A percentile compares a stretch with the other conserved stretches of the same genome.
phyloP scores from a whole-genome alignment of 2,113 vertebrate genomes.

The Leucopternis melanops region DNA sequence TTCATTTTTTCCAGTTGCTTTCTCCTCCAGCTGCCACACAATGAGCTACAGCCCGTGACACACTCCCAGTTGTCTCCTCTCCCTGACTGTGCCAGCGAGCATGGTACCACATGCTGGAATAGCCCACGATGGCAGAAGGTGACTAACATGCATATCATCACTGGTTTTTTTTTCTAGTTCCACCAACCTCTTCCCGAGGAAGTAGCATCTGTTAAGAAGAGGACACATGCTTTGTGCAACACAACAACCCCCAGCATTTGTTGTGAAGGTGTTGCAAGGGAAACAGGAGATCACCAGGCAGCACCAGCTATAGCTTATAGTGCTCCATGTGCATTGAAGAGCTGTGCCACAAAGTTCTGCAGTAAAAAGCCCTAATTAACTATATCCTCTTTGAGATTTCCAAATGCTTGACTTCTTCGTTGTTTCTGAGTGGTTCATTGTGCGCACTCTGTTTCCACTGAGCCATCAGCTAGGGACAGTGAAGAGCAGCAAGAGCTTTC shows the following conservation, averaged over 20 bases:
- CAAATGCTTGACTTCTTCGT: neutral
- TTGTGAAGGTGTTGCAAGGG: neutral
- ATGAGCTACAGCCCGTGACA: neutral
- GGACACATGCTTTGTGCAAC: neutral
- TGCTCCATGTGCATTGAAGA: neutral
- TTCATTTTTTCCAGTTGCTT: neutral
- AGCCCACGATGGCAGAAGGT: neutral
- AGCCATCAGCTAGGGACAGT: neutral
- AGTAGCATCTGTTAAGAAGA: neutral
- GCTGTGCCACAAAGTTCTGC: neutral
- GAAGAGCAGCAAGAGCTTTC: too few relatives aligned
- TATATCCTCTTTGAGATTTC: neutral
- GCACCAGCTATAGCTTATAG: neutral
- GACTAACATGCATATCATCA: neutral
- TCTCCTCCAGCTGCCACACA: neutral
- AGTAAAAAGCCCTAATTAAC: neutral
- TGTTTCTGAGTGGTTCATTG: neutral
- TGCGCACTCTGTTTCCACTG: neutral
- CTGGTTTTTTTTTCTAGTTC: neutral
- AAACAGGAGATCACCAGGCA: neutral
- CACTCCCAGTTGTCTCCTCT: neutral
- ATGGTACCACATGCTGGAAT: neutral
- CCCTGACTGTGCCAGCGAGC: rapidly evolving
- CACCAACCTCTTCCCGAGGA: neutral
- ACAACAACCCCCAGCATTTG: too few relatives aligned